These are phyloP conservation scores for Urocolius indicus DNA, from an alignment of 2,113 vertebrate species.

Conservation along the genomic window DNA sequence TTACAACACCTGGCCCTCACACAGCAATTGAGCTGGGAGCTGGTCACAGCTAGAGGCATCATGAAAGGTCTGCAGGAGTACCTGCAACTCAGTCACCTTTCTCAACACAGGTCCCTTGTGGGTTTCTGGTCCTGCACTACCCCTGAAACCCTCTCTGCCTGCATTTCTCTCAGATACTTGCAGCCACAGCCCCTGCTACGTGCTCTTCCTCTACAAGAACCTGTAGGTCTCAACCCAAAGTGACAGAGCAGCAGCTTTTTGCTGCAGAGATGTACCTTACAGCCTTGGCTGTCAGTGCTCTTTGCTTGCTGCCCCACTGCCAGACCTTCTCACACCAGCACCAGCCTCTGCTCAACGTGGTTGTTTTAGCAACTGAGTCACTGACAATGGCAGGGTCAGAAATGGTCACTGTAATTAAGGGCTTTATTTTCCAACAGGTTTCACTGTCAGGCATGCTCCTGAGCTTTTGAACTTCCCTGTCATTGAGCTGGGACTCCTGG, in stretches of 20 bases:
- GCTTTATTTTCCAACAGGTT: neutral
- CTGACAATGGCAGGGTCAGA: neutral
- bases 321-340: neutral
- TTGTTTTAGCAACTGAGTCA: neutral
- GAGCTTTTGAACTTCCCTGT: neutral
- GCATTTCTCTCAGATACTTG: neutral
- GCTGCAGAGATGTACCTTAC: neutral
- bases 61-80: neutral
- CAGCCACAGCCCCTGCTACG: neutral
- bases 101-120: neutral
- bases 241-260: neutral
- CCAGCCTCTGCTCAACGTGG: neutral
- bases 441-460: neutral
- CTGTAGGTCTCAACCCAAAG: neutral
- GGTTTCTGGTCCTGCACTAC: neutral
- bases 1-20: neutral
- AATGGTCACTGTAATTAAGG: neutral
- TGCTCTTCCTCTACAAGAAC: neutral
- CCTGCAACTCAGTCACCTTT: neutral
- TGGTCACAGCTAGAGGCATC: neutral
- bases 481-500: neutral
- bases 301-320: neutral
- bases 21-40: neutral
- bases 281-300: neutral
- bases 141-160: neutral